Evolutionary conservation across 2,888 invertebrate species (phyloP), one percentile per base, ranked within the genome.

Genomic region (Choristoneura rosaceana): DNA sequence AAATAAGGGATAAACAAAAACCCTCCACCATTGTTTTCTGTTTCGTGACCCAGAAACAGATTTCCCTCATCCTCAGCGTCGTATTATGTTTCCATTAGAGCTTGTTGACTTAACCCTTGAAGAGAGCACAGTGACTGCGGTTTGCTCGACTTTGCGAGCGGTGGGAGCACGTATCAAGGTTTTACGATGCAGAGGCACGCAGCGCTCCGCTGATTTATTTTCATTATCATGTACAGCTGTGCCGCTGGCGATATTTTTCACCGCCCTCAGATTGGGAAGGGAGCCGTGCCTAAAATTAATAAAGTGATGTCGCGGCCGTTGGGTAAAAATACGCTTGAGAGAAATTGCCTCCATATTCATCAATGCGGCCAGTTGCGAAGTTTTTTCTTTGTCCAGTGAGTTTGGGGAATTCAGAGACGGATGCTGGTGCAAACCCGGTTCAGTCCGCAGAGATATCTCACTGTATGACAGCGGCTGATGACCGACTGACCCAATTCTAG

Each of bases 401-500:
- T 71, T 77, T 74, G 74, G 81, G 79, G 81, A 83, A 84, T 86
- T 87, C 76, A 82, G 83, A 80, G 83, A 80, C 79, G 78, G 82
- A 82, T 79, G 79, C 80, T 84, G 87, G 87, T 90, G 84, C 86
- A 85, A 88, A 84, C 84, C 81, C 82, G 85, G 83, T 81, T 82
- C 82, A 82, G 80, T 81, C 90, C 87, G 91, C 90, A 90, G 87
- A 87, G 87, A 90, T 92, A 91, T 89, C 89, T 90, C 92, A 90
- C 89, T 91, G 90, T 91, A 88, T 90, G 92, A 88, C 90, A 87
- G 86, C 83, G 82, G 84, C 85, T 87, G 87, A 88, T 90, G 92
- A 88, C 93, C 93, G 81, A 90, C 83, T 93, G 86, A 92, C 93
- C 93, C 80, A 88, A 78, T 87, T 93, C 83, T 88, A 87, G 86